phyloP scores from a whole-genome alignment of 2,888 invertebrate genomes.

The Spatulosminthurus flaviceps region DNA sequence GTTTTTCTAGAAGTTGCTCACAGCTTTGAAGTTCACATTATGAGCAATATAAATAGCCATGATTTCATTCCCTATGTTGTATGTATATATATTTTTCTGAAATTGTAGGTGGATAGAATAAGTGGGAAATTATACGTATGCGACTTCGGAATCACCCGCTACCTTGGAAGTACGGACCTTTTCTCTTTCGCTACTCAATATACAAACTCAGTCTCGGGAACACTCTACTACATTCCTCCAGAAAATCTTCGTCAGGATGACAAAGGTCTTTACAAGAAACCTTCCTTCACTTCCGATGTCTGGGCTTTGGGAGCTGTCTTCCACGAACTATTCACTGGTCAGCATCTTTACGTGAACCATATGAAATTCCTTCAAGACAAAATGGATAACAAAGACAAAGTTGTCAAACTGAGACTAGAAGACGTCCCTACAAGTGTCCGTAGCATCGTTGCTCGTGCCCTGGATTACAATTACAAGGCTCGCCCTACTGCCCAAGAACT shows the following conservation, averaged over 20 bases:
- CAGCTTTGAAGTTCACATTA: neutral
- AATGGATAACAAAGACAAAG: constrained; percentile 20
- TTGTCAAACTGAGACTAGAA: neutral
- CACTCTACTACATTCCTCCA: constrained; percentile 38
- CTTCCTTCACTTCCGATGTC: constrained; percentile 21
- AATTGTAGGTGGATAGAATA: constrained; percentile 33
- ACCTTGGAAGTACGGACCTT: constrained; percentile 32
- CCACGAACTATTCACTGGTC: constrained; percentile 19
- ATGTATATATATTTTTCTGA: too few relatives aligned
- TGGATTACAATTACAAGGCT: neutral
- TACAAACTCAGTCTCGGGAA: constrained; percentile 33
- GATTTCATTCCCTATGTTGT: too few relatives aligned
- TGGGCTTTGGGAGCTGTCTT: constrained; percentile 41
- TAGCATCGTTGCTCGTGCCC: neutral
- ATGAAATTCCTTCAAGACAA: constrained; percentile 23
- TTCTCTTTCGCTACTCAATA: constrained; percentile 25
- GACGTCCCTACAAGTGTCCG: neutral
- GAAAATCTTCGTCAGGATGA: constrained; percentile 37
- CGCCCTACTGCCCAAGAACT: constrained; percentile 26
- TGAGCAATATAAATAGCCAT: too few relatives aligned
- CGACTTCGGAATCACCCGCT: constrained; percentile 42
- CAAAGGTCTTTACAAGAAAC: neutral
- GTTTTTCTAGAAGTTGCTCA: too few relatives aligned
- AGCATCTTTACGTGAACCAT: constrained; percentile 22
- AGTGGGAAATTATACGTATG: constrained; percentile 32